Conservation (phyloP, 2,888 invertebrate species). For the Stenolophus ochropezus region DNA sequence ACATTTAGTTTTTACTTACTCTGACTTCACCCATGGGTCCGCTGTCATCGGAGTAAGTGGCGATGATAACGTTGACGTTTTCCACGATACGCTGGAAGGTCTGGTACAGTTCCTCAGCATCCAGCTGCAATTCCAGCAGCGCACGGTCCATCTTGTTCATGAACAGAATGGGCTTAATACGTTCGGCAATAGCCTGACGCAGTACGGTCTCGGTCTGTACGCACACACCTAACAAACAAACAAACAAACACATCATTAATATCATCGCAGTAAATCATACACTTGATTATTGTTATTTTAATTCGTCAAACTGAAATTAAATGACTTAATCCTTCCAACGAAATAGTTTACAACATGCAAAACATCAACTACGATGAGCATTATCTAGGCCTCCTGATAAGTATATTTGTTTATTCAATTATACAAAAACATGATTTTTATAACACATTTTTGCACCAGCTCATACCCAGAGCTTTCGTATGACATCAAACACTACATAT, state of each 20-base stretch:
- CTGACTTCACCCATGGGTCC: constrained; percentile 99
- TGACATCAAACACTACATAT: too few relatives aligned
- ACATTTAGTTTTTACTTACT: constrained; percentile 75
- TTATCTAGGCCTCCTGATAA: too few relatives aligned
- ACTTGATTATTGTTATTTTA: too few relatives aligned
- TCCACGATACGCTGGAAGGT: constrained; percentile 99
- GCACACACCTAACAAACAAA: constrained; percentile 91
- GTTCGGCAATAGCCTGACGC: constrained; percentile 99
- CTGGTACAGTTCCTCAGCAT: constrained; percentile 97
- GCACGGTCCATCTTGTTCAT: constrained; percentile 99
- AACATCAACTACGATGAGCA: too few relatives aligned
- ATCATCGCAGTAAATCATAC: too few relatives aligned
- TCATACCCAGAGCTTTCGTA: too few relatives aligned
- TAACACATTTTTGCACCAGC: too few relatives aligned
- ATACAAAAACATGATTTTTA: too few relatives aligned
- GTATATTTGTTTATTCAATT: too few relatives aligned
- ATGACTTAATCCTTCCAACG: too few relatives aligned
- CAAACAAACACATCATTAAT: neutral
- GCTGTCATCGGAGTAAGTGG: constrained; percentile 97
- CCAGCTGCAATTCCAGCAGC: constrained; percentile 96
- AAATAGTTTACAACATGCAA: too few relatives aligned
- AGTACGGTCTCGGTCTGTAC: constrained; percentile 99
- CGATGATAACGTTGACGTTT: constrained; percentile 99
- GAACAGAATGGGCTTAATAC: constrained; percentile 99
- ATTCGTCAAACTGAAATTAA: too few relatives aligned